Conservation (phyloP, 2,888 invertebrate genomes). For the Proisotoma minuta region DNA sequence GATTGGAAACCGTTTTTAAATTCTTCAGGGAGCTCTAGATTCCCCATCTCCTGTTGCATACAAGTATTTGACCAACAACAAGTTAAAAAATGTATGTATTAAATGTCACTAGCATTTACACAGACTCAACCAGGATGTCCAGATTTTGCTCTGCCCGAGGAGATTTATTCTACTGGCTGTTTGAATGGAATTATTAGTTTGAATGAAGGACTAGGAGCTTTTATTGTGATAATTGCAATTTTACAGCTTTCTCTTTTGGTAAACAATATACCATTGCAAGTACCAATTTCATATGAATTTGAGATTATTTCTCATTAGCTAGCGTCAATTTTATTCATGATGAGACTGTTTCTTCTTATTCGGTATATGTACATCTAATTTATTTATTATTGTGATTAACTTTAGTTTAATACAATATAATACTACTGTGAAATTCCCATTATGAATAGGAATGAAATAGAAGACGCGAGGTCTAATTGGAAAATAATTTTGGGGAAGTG, state of each 20-base stretch:
- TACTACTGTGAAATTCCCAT: no score
- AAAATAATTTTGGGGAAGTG: conserved; percentile 13
- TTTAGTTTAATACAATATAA: no score
- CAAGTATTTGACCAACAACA: neutral
- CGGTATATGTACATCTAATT: no score
- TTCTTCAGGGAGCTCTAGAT: neutral
- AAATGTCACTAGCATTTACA: neutral
- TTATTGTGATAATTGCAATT: neutral
- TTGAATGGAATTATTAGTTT: neutral
- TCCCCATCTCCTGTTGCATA: conserved; percentile 17
- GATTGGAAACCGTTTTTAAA: conserved; percentile 15
- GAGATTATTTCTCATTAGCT: neutral
- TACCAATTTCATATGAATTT: neutral
- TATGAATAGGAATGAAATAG: conserved; percentile 22
- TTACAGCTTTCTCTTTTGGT: conserved; percentile 10
- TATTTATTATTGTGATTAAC: no score
- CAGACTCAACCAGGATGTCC: neutral
- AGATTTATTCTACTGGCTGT: neutral
- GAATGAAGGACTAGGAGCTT: neutral
- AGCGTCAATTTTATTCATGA: neutral
- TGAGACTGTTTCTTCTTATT: no score
- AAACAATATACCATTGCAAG: neutral
- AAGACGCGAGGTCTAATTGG: conserved; percentile 17
- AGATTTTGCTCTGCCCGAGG: neutral
- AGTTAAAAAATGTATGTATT: conserved; percentile 1